A percentile compares a stretch with the other conserved stretches of the same genome.
phyloP scores from a whole-genome alignment of 2,888 invertebrate genomes.

The Pandemis heparana region DNA sequence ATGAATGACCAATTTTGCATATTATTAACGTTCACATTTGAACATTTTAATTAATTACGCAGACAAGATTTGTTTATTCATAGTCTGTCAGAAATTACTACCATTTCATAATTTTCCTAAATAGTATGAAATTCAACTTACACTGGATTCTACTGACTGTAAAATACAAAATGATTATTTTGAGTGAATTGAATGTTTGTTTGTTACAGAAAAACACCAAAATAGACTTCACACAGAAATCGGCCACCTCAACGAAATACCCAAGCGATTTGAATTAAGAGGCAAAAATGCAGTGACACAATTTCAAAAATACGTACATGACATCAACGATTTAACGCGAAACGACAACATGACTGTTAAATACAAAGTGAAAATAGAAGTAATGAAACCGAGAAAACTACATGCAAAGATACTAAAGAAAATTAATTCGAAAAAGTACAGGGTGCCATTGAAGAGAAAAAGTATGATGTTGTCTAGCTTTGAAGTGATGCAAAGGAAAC shows the following conservation, averaged over 20 bases:
- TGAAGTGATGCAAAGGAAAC: conserved; percentile 67
- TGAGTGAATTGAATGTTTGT: neutral
- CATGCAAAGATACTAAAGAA: conserved; percentile 54
- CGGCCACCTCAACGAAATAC: conserved; percentile 61
- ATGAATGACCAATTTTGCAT: too few species aligned
- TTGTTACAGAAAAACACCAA: conserved; percentile 1
- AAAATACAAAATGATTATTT: neutral
- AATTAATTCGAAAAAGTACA: conserved; percentile 68
- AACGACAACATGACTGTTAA: conserved; percentile 62
- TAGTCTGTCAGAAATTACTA: neutral
- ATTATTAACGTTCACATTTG: too few species aligned
- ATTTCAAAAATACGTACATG: conserved; percentile 63
- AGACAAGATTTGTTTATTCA: too few species aligned
- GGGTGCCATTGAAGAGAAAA: conserved; percentile 73
- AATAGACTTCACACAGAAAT: conserved; percentile 38
- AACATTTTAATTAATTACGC: too few species aligned
- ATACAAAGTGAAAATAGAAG: conserved; percentile 69
- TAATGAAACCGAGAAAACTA: conserved; percentile 50
- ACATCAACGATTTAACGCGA: conserved; percentile 63
- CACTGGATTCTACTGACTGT: neutral
- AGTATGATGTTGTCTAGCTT: conserved; percentile 77
- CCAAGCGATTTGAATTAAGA: conserved; percentile 64
- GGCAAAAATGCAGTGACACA: conserved; percentile 56
- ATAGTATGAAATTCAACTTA: neutral
- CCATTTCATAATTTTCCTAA: neutral